Conservation (phyloP, 2,797 vertebrate genomes). For the Choloepus didactylus region DNA sequence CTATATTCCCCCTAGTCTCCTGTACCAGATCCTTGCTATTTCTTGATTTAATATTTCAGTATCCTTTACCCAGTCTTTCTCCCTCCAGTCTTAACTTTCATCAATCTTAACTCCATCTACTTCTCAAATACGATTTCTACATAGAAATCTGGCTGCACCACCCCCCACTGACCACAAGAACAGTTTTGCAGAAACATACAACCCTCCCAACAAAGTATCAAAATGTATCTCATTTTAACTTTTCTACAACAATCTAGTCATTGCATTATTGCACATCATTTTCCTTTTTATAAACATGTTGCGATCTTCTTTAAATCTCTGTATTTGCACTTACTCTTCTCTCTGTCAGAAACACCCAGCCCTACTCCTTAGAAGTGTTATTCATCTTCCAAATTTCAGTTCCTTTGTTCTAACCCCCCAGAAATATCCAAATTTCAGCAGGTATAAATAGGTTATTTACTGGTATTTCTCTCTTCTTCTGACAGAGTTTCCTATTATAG, state of each 20-base stretch:
- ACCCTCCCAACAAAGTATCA: neutral
- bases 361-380: neutral
- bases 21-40: neutral
- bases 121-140: neutral
- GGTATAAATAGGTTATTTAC: neutral
- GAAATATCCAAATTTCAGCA: neutral
- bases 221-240: neutral
- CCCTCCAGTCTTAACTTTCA: neutral
- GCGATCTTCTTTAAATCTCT: neutral
- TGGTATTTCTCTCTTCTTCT: neutral
- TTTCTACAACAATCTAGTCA: neutral
- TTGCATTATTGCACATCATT: neutral
- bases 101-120: neutral
- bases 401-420: neutral
- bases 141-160: neutral
- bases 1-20: neutral
- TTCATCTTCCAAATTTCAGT: neutral
- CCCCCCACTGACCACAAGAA: neutral
- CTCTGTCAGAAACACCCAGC: neutral
- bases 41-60: conserved; percentile 13
- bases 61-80: neutral
- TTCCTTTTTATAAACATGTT: neutral
- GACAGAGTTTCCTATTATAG: neutral
- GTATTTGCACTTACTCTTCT: neutral
- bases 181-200: neutral